Conservation (phyloP, 2,888 invertebrate genomes). For the Sepiola atlantica region DNA sequence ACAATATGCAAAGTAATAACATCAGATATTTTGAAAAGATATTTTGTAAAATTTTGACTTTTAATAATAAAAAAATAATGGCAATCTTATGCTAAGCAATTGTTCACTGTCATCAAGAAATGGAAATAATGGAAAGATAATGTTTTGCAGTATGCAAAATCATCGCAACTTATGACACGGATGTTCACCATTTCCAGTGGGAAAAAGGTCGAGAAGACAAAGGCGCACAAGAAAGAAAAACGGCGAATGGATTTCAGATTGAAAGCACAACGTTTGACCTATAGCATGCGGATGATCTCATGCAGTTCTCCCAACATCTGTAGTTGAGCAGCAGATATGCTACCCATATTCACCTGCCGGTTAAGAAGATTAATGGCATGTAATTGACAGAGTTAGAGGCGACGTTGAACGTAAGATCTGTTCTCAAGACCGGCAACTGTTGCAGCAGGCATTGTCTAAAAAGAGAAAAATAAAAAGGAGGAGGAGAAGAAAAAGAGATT, state of each 20-base stretch:
- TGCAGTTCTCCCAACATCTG: background rate
- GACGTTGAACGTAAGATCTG: background rate
- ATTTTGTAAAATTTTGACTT: background rate
- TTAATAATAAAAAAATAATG: background rate
- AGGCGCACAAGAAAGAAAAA: background rate
- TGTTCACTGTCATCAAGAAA: background rate
- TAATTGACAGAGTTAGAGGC: background rate
- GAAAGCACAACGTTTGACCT: background rate
- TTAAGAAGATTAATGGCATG: background rate
- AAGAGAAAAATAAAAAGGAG: background rate
- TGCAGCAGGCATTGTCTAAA: background rate
- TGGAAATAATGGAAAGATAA: background rate
- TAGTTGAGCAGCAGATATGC: background rate
- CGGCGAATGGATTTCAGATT: background rate
- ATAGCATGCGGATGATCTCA: background rate
- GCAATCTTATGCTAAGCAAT: background rate
- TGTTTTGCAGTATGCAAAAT: background rate
- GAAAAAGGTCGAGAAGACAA: background rate
- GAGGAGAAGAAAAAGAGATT: background rate
- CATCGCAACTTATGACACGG: background rate
- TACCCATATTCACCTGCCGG: background rate
- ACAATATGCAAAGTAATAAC: background rate
- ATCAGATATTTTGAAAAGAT: background rate
- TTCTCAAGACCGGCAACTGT: background rate
- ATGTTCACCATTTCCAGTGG: background rate